These are phyloP conservation scores for Agrilus cyanescens DNA, from an alignment of 2,888 invertebrate genomes.

Conservation along the genomic window DNA sequence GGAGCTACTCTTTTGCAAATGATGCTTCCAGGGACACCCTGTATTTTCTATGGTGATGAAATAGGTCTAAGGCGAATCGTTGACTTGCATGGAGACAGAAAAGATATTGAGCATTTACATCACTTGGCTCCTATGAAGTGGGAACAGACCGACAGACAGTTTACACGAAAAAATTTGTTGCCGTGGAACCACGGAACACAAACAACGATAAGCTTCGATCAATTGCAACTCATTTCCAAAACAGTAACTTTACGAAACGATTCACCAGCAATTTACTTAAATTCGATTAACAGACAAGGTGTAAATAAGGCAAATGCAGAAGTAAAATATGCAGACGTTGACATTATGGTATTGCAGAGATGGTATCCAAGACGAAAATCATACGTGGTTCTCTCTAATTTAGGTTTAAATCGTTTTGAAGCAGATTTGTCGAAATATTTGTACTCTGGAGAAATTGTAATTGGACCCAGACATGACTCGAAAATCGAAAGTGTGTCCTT, in stretches of 20 bases:
- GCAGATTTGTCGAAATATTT: constrained; percentile 65
- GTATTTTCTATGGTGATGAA: constrained; percentile 87
- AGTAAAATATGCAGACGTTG: constrained; percentile 50
- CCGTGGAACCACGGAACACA: constrained; percentile 54
- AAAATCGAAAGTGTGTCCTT: constrained; percentile 39
- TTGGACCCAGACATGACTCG: constrained; percentile 38
- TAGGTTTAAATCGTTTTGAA: constrained; percentile 46
- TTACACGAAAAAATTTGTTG: constrained; percentile 39
- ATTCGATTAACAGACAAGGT: constrained; percentile 54
- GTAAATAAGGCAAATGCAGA: constrained; percentile 53
- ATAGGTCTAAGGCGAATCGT: constrained; percentile 54
- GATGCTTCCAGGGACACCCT: constrained; percentile 76
- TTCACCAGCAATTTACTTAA: constrained; percentile 64
- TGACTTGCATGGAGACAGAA: constrained; percentile 45
- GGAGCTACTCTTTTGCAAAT: constrained; percentile 63
- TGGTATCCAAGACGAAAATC: constrained; percentile 69
- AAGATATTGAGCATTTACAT: constrained; percentile 49
- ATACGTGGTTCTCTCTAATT: constrained; percentile 64
- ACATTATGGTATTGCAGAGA: constrained; percentile 59
- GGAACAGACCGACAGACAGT: constrained; percentile 33
- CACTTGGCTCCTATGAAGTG: constrained; percentile 64
- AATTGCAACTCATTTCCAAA: constrained; percentile 42
- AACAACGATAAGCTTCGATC: constrained; percentile 40
- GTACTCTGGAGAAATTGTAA: constrained; percentile 56
- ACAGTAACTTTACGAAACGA: constrained; percentile 48